Conservation (phyloP, 1,140 invertebrate genomes). For the Lepeophtheirus salmonis region DNA sequence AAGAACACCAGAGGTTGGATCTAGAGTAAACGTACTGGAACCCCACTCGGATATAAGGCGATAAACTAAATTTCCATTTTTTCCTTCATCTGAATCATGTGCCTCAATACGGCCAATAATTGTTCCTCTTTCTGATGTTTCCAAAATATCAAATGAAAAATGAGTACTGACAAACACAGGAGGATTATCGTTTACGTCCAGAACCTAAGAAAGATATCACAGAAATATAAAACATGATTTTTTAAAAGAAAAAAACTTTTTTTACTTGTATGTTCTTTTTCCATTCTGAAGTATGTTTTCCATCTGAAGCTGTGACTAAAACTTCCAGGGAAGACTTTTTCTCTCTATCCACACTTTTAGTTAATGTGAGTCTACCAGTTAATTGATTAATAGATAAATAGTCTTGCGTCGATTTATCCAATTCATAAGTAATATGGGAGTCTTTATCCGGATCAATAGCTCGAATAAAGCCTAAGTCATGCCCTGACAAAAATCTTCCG, state of each 20-base stretch:
- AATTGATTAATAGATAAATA: neutral
- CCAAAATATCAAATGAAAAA: constrained; percentile 72
- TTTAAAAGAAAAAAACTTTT: neutral
- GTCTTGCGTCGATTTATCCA: neutral
- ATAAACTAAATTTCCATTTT: constrained; percentile 68
- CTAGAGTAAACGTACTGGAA: constrained; percentile 77
- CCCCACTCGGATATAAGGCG: constrained; percentile 78
- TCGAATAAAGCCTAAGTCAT: neutral
- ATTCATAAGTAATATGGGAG: constrained; percentile 2
- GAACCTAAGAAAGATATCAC: constrained; percentile 40
- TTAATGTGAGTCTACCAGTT: constrained; percentile 1
- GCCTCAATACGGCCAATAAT: constrained; percentile 60
- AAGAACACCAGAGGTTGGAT: constrained; percentile 68
- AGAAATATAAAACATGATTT: neutral
- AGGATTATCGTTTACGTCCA: constrained; percentile 80
- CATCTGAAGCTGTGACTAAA: constrained; percentile 1
- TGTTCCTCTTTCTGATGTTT: constrained; percentile 40
- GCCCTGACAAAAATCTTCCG: constrained; percentile 5
- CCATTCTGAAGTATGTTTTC: constrained; percentile 6
- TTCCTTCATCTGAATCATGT: constrained; percentile 55
- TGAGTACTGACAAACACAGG: constrained; percentile 61
- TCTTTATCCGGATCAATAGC: constrained; percentile 7
- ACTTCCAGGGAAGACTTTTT: neutral
- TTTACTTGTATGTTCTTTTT: neutral
- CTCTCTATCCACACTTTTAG: constrained; percentile 2